Evolutionary conservation across 2,113 vertebrate species (phyloP), one percentile per base, ranked within the genome.

Genomic region (Ardeotis arabs): DNA sequence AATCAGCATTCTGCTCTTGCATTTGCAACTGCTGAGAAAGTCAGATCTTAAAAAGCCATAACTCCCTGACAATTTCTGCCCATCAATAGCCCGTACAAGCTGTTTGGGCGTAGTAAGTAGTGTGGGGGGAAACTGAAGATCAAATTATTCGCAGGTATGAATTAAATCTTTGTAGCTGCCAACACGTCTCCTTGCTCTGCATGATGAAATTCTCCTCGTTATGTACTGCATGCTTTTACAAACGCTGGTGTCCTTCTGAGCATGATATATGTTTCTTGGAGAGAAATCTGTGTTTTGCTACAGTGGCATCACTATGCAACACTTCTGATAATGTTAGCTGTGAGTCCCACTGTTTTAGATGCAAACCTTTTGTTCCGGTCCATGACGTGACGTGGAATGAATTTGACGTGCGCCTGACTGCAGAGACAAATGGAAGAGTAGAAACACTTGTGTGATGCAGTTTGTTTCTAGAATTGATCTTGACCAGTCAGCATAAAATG

Each of bases 1-100:
- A 78, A 97, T 97, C 95, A 96, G 80, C 92, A 96, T 96, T 97
- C 97, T 86, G 52, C 50, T 95, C 90, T 90, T 90, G 91, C 20
- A 3, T 83, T 89, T 75, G 90, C 93, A 94, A 94, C 78, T 96
- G 94, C 93, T 95, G 96, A 97, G 95, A 94, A 94, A 96, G 95
- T 89, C 90, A 90, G 87, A 93, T 91, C 86, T 96, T 89, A 87
- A 94, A 96, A 96, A 95, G 94, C 82, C 55, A 5, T 92, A 96
- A 97, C 77, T 97, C 93, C 67, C 60, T 3, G 22, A 72, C 81
- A 89, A 70, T 96, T 96, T 92, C 85, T 95, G 85, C 95, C 88
- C 7, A 1, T 90, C 70, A 67, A 70, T 93, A 94, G 77, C 74
- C 95, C 18, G 9, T 69, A 77, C 64, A 83, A 89, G 90, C 87